Evolutionary conservation across 37 sponge, comb jelly and placozoan genomes (phyloP).

Genomic region (Beroe ovata): DNA sequence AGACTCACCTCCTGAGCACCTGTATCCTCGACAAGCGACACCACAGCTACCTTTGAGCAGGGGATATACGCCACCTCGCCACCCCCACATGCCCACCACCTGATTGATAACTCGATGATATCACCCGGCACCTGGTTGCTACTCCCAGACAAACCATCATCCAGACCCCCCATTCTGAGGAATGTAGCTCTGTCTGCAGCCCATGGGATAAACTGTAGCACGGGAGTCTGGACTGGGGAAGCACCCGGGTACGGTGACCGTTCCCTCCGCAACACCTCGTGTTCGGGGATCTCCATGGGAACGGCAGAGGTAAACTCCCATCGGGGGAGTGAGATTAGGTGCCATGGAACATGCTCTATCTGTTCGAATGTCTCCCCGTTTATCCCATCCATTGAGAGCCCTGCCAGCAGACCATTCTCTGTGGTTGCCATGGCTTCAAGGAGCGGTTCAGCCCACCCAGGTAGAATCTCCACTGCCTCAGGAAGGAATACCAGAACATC

Average conservation of each 20-base stretch:
- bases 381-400: slow-evolving; percentile 44
- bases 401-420: not conserved
- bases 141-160: slow-evolving; percentile 25
- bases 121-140: slow-evolving; percentile 8
- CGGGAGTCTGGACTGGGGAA: slow-evolving; percentile 14
- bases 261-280: not conserved
- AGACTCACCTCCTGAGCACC: too few species aligned
- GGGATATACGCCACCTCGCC: slow-evolving; percentile 51
- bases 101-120: slow-evolving; percentile 4
- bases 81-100: slow-evolving; percentile 42
- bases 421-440: not conserved
- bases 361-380: slow-evolving; percentile 39
- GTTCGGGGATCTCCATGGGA: slow-evolving; percentile 38
- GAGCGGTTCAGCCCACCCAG: slow-evolving; percentile 57
- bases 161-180: slow-evolving; percentile 35
- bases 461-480: slow-evolving; percentile 34
- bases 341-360: slow-evolving; percentile 65
- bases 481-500: slow-evolving; percentile 51
- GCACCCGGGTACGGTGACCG: slow-evolving; percentile 32
- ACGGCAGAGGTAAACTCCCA: slow-evolving; percentile 29
- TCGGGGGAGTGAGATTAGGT: slow-evolving; percentile 24
- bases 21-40: not conserved
- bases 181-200: slow-evolving; percentile 2
- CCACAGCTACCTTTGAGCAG: slow-evolving; percentile 26
- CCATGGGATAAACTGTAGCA: slow-evolving; percentile 48